Percentiles rank a stretch among this genome's conserved stretches.
Conservation (phyloP, 2,113 vertebrate species). For the Paedocypris sp. region DNA sequence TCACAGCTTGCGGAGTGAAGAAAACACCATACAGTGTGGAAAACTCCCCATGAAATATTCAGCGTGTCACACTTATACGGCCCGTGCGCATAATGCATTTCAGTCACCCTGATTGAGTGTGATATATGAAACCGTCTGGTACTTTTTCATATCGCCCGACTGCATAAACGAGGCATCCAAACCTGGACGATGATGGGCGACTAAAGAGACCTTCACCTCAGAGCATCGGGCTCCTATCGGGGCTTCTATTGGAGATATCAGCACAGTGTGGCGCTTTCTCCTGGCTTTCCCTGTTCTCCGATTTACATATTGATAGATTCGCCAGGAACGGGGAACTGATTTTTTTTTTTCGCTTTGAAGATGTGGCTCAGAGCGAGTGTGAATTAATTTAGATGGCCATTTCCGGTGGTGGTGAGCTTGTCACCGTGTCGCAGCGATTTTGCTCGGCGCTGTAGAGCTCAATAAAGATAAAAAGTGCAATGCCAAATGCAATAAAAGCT, state of each 20-base stretch:
- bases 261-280: conserved; percentile 8
- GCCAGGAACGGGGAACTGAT: conserved; percentile 11
- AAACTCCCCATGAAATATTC: conserved; percentile 13
- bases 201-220: conserved; percentile 17
- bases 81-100: neutral
- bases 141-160: neutral
- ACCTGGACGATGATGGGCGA: conserved; percentile 19
- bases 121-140: conserved; percentile 17
- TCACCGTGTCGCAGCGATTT: neutral
- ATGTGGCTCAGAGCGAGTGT: conserved; percentile 24
- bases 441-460: neutral
- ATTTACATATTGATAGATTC: conserved; percentile 43
- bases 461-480: neutral
- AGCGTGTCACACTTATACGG: neutral
- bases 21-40: neutral
- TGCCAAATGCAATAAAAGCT: neutral
- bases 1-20: conserved; percentile 2
- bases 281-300: conserved; percentile 10
- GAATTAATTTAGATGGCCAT: conserved; percentile 39
- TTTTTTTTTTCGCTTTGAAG: conserved; percentile 33
- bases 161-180: conserved; percentile 3
- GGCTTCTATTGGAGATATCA: conserved; percentile 15
- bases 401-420: conserved; percentile 15
- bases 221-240: neutral
- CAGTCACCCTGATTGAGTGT: neutral